A percentile compares a stretch with the other conserved stretches of the same genome.
These are phyloP conservation scores for Hippotragus niger DNA, from an alignment of 2,113 vertebrate species.

Conservation along the genomic window DNA sequence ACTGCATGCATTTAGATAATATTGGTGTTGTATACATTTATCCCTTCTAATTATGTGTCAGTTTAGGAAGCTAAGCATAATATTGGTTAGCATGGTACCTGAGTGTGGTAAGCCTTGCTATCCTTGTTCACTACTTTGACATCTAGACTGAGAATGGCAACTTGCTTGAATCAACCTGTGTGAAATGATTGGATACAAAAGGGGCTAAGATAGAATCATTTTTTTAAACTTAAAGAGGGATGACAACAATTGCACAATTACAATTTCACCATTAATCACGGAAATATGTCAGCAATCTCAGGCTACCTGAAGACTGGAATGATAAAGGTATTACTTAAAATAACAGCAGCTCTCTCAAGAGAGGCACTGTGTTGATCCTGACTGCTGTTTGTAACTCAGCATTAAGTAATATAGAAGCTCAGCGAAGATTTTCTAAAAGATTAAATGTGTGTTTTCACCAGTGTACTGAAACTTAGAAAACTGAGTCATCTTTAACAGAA, in stretches of 20 bases:
- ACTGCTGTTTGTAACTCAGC: background rate
- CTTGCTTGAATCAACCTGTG: background rate
- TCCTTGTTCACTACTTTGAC: background rate
- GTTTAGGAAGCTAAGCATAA: background rate
- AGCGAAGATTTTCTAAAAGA: background rate
- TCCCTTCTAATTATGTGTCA: background rate
- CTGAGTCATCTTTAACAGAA: background rate
- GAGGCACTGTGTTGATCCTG: background rate
- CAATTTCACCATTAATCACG: conserved; percentile 38
- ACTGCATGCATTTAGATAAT: background rate
- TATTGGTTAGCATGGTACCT: background rate
- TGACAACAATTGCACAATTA: conserved; percentile 5
- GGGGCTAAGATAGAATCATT: background rate
- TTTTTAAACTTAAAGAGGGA: background rate
- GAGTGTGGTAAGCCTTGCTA: background rate
- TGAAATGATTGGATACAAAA: background rate
- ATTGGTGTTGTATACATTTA: background rate
- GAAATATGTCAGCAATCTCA: background rate
- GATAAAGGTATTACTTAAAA: conserved; percentile 34
- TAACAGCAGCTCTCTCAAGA: background rate
- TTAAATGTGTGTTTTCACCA: background rate
- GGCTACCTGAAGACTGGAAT: background rate
- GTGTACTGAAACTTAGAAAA: background rate
- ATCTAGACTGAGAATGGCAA: background rate
- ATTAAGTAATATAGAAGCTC: background rate